Percentiles rank a stretch among this genome's conserved stretches.
phyloP scores from a whole-genome alignment of 1,140 invertebrate species.

The Anastrepha obliqua region DNA sequence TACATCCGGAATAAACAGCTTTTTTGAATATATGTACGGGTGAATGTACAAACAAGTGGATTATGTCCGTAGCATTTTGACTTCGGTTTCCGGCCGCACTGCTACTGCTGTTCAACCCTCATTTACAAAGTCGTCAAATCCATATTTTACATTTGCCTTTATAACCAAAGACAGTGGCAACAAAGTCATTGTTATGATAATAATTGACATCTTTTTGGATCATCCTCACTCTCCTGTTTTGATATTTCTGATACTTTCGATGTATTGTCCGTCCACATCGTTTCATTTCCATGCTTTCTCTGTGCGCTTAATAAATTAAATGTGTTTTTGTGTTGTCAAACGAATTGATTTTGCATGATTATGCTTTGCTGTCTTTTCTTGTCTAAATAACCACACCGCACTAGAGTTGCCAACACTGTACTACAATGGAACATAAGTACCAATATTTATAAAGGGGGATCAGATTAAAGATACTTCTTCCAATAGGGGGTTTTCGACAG shows the following conservation, averaged over 20 bases:
- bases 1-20: conserved; percentile 55
- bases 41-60: conserved; percentile 24
- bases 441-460: no score
- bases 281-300: conserved; percentile 22
- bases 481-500: no score
- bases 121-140: neutral
- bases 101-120: conserved; percentile 23
- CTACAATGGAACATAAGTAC: neutral
- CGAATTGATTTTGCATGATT: conserved; percentile 54
- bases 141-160: conserved; percentile 69
- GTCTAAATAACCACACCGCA: no score
- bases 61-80: neutral
- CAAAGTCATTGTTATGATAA: conserved; percentile 22
- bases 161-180: conserved; percentile 61
- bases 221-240: conserved; percentile 57
- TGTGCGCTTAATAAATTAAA: conserved; percentile 67
- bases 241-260: conserved; percentile 41
- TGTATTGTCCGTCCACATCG: no score
- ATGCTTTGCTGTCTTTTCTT: no score
- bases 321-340: conserved; percentile 63
- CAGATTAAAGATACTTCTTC: no score
- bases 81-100: neutral
- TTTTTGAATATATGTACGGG: conserved; percentile 64
- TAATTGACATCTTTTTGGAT: conserved; percentile 41
- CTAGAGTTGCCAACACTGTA: no score